A percentile compares a stretch with the other conserved stretches of the same genome.
Evolutionary conservation across 2,888 invertebrate species (phyloP).

Genomic region (Cheilosia vernalis): DNA sequence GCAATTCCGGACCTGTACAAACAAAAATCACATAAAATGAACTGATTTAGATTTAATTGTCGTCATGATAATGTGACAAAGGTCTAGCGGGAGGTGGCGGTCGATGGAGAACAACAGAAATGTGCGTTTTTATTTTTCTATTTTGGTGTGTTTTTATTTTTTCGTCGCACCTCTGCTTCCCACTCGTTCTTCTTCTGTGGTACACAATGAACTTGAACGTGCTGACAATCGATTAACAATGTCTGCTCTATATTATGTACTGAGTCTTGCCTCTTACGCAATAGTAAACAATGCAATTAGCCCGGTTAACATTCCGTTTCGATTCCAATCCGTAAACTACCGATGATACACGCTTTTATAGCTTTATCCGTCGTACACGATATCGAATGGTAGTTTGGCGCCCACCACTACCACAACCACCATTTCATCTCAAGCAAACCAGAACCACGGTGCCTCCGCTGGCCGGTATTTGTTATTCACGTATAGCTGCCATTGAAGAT

Average conservation of each 20-base stretch:
- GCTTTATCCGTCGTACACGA: slow-evolving; percentile 29
- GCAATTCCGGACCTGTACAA: slow-evolving; percentile 22
- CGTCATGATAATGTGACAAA: slow-evolving; percentile 23
- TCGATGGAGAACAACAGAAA: slow-evolving; percentile 35
- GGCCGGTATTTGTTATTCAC: slow-evolving; percentile 27
- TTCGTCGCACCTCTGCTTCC: too few species aligned
- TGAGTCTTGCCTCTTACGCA: slow-evolving; percentile 42
- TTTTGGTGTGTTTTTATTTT: background rate
- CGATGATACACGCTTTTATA: slow-evolving; percentile 12
- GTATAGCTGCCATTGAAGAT: slow-evolving; percentile 34
- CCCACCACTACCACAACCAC: slow-evolving; percentile 1
- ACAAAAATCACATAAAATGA: slow-evolving; percentile 25
- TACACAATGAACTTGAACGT: slow-evolving; percentile 61
- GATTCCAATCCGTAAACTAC: slow-evolving; percentile 43
- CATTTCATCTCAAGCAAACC: background rate
- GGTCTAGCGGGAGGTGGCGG: slow-evolving; percentile 13
- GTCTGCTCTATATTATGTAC: slow-evolving; percentile 22
- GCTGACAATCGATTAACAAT: slow-evolving; percentile 34
- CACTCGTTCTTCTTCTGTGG: slow-evolving; percentile 17
- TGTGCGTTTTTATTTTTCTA: slow-evolving; percentile 32
- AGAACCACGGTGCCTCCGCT: slow-evolving; percentile 23
- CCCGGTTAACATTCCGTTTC: slow-evolving; percentile 29
- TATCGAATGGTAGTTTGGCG: slow-evolving; percentile 11
- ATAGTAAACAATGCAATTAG: slow-evolving; percentile 55
- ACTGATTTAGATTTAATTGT: slow-evolving; percentile 40